Base-by-base conservation (phyloP, 2,113 vertebrate species). In the Fregetta grallaria region DNA sequence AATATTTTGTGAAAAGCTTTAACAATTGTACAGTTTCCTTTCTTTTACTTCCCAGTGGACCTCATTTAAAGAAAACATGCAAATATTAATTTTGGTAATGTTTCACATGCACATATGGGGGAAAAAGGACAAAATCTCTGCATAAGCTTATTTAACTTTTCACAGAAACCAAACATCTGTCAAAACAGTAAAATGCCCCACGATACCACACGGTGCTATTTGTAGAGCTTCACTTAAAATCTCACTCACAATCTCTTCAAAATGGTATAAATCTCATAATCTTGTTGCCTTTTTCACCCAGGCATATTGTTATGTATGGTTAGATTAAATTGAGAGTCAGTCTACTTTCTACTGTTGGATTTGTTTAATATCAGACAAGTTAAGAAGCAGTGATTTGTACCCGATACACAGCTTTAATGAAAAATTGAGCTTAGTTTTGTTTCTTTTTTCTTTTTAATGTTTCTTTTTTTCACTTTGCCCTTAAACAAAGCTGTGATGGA, bases 1-100 rank as follows among this genome's bases (percentile, higher is more conserved):
- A 96, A 91, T 86, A 96, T 93, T 95, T 96, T 71, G 66, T 94
- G 58, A 92, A 96, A 96, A 94, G 89, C 88, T 97, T 96, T 89
- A 67, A 91, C 23, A 74, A 72, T 76, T 88, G 89, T 90, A 84
- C 30, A 30, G 74, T 88, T 96, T 95, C 21, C 75, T 82, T 96
- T 94, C 29, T 81, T 95, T 77, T 53, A 72, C 70, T 93, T 88
- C 56, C n/a, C 22, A 86, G 18, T 34, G 19, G 61, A 70, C 3
- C 20, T 15, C 3, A 72, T 36, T 83, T 90, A 81, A 91, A 70
- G 80, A 63, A 92, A 85, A 75, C 20, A 30, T 25, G 23, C 34
- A 74, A 75, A 73, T 81, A 86, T 9, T 84, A 63, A 29, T 86
- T 87, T 74, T 78, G 36, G 2, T 50, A 40, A 63, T 79, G n/a